These are phyloP conservation scores for Centropyge bicolor DNA, from an alignment of 2,797 vertebrate genomes.

Conservation along the genomic window DNA sequence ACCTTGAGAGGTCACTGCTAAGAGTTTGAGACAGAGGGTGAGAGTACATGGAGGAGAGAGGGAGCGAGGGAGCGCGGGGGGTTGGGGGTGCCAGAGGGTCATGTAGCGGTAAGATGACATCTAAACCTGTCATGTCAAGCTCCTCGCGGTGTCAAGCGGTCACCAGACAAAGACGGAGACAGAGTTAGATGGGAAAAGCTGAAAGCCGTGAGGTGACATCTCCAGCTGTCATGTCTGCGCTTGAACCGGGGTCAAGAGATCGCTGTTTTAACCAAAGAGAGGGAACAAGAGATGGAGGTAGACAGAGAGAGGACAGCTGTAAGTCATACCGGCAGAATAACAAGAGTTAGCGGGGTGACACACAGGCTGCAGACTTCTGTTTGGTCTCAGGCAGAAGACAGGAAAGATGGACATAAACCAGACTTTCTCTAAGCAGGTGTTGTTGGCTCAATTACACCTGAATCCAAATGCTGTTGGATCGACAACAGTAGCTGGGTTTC, in stretches of 20 bases:
- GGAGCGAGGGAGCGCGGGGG: slow-evolving; percentile 21
- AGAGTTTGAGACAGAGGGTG: slow-evolving; percentile 61
- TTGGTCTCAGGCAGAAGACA: not conserved
- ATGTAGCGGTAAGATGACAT: slow-evolving; percentile 72
- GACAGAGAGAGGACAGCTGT: slow-evolving; percentile 60
- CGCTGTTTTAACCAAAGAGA: slow-evolving; percentile 54
- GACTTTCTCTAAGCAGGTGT: not conserved
- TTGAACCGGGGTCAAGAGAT: slow-evolving; percentile 68
- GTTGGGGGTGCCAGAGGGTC: slow-evolving; percentile 43
- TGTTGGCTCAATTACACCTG: not conserved
- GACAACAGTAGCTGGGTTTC: not conserved
- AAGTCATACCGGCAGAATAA: slow-evolving; percentile 52
- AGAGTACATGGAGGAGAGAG: slow-evolving; percentile 39
- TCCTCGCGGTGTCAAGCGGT: slow-evolving; percentile 57
- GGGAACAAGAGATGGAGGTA: slow-evolving; percentile 24
- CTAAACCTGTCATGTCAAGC: slow-evolving; percentile 76
- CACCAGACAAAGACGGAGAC: slow-evolving; percentile 70
- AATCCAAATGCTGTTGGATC: not conserved
- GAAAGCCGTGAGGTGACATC: slow-evolving; percentile 61
- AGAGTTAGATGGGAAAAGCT: slow-evolving; percentile 25
- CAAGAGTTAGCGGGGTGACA: slow-evolving; percentile 1
- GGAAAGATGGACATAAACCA: not conserved
- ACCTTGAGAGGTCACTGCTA: slow-evolving; percentile 67
- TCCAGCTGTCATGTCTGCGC: slow-evolving; percentile 70
- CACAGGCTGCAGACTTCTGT: not conserved